Base-by-base conservation (phyloP, 2,888 invertebrate genomes). In the Hirtodrosophila histrioides region DNA sequence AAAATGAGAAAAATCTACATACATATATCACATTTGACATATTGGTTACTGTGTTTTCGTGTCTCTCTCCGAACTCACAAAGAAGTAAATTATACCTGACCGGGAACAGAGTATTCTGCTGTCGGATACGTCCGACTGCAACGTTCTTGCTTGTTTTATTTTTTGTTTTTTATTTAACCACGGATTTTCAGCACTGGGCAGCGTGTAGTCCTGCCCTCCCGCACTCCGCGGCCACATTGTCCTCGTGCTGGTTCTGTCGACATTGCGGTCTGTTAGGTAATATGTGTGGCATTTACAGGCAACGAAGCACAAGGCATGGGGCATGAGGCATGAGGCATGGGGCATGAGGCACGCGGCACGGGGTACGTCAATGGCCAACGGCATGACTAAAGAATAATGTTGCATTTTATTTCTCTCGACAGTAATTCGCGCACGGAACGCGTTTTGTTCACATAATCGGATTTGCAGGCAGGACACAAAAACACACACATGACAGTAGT, bases 341-440 rank as follows among this genome's bases (percentile, higher is more conserved):
- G 7, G 11, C 23, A 12, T 9, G 7, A 12, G 9, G 7, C 10
- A 36, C 5, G 3, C 29, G 48, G 7, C 35, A 57, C 24, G 58
- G 46, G 44, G 10, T 58, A 50, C 60, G 73, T 66, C 68, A 80
- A 83, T 76, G 69, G 81, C 73, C 69, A 84, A 63, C 71, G 64
- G 54, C 65, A 56, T 60, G 70, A 55, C 61, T 41, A 61, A 83
- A 86, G 84, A 83, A 83, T 88, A 83, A 83, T 88, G 83, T 86
- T 86, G 79, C 83, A 86, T 88, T 83, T 88, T 71, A 83, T 83
- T 73, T 79, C 86, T 77, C 77, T 67, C 72, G 84, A 79, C 86
- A 73, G 86, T 86, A 84, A 84, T 88, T 84, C 86, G 85, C 80
- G 84, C 69, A 61, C 70, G 73, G 70, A 77, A 66, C 67, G 80